A percentile compares a stretch with the other conserved stretches of the same genome.
Evolutionary conservation across 2,113 vertebrate genomes (phyloP).

Genomic region (Tupaia chinensis): DNA sequence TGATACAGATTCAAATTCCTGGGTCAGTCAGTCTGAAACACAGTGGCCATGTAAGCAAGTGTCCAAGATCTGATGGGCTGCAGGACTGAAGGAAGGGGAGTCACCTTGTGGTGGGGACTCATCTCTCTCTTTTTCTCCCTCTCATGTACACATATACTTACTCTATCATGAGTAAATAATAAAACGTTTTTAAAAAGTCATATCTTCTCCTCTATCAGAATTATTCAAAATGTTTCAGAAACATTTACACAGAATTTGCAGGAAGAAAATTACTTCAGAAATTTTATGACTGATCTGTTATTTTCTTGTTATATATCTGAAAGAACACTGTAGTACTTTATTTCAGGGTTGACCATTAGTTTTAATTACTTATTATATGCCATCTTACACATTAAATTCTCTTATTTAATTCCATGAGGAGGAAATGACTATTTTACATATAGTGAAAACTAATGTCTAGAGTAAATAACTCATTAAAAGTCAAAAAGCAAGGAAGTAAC

Average conservation of each 20-base stretch:
- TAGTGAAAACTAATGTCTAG: background rate
- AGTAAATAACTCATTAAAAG: background rate
- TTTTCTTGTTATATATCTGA: constrained; percentile 16
- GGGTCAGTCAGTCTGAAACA: too few relatives aligned
- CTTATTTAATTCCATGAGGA: background rate
- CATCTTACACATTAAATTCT: constrained; percentile 38
- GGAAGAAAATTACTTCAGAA: background rate
- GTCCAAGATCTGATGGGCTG: too few relatives aligned
- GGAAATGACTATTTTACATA: background rate
- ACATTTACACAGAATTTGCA: constrained; percentile 29
- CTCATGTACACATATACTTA: too few relatives aligned
- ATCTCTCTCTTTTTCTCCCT: too few relatives aligned
- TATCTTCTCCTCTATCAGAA: background rate
- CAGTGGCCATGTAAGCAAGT: too few relatives aligned
- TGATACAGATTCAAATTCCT: too few relatives aligned
- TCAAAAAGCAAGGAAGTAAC: background rate
- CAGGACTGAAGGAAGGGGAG: too few relatives aligned
- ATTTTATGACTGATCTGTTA: constrained; percentile 9
- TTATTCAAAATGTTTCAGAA: constrained; percentile 37
- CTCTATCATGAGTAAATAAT: too few relatives aligned
- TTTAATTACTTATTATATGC: constrained; percentile 34
- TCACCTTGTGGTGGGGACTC: too few relatives aligned
- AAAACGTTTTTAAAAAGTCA: too few relatives aligned
- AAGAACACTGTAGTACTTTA: background rate
- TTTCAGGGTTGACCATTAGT: constrained; percentile 2